These are phyloP conservation scores for Epinephelus lanceolatus DNA, from an alignment of 2,113 vertebrate genomes.

Conservation along the genomic window DNA sequence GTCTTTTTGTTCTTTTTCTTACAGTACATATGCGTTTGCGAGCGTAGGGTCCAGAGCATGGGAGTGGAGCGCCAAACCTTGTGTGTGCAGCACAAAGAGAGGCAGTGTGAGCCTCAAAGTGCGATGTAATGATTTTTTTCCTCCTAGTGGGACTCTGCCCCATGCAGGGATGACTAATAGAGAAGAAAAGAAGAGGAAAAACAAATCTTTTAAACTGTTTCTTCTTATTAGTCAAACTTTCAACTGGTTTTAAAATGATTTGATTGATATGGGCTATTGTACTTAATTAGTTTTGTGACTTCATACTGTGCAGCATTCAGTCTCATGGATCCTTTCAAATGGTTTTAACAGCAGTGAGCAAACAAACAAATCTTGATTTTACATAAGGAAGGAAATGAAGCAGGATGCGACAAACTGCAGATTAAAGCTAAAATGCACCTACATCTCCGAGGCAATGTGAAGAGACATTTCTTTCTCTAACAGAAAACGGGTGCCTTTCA, in stretches of 20 bases:
- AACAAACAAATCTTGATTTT: slow-evolving; percentile 5
- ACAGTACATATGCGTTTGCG: background rate
- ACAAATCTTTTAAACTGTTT: background rate
- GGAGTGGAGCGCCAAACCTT: background rate
- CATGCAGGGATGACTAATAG: slow-evolving; percentile 34
- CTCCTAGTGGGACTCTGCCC: slow-evolving; percentile 9
- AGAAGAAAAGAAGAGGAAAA: slow-evolving; percentile 4
- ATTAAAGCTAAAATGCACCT: background rate
- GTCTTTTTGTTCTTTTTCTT: slow-evolving; percentile 33
- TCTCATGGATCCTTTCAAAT: slow-evolving; percentile 17
- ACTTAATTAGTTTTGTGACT: slow-evolving; percentile 20
- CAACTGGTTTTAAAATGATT: slow-evolving; percentile 17
- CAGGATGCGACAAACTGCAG: background rate
- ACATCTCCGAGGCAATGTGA: background rate
- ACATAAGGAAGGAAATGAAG: background rate
- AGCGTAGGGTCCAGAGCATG: background rate
- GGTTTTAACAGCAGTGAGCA: background rate
- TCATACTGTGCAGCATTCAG: slow-evolving; percentile 18
- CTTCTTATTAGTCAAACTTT: slow-evolving; percentile 23
- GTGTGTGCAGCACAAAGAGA: slow-evolving; percentile 26
- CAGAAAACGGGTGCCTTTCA: background rate
- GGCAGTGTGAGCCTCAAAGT: slow-evolving; percentile 31
- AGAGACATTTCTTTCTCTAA: background rate
- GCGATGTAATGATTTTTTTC: slow-evolving; percentile 52
- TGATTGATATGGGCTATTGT: slow-evolving; percentile 11